Evolutionary conservation across 1,140 invertebrate species (phyloP), one percentile per base, ranked within the genome.

Genomic region (Neodiprion fabricii): DNA sequence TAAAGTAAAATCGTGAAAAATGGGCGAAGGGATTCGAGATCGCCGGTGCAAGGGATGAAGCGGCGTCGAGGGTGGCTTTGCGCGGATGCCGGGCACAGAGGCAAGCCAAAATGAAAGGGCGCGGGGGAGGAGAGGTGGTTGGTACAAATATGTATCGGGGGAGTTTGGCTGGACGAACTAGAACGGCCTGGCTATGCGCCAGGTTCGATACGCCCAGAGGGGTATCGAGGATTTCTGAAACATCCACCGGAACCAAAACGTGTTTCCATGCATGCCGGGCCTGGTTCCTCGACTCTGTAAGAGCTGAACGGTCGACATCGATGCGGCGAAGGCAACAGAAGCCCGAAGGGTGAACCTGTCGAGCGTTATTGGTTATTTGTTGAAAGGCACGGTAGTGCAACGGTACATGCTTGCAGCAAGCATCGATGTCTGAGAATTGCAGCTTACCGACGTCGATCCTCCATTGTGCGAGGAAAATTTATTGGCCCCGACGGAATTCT

Each of bases 61-160:
- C 53, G 53, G 53, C 4, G 53, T 5, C 11, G 11, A 9, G 53
- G 53, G n/a, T 8, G n/a, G 61, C 67, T 68, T 73, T 73, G 72
- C 48, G 66, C 21, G 66, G 66, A 73, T 68, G n/a, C 4, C 10
- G 14, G 4, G 67, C 1, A 21, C 11, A 47, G 11, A 12, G 11
- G 40, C 4, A 69, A 14, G 14, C 14, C 21, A 69, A 47, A 69
- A 47, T 23, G 11, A 69, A 7, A 14, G 67, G 40, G 67, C 17
- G 8, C 4, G 40, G 67, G 67, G 67, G 7, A 7, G 67, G 10
- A 79, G 81, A 81, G 77, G 77, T 72, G 70, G 68, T 74, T 72
- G 79, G 75, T 80, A 79, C 79, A 80, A 80, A 80, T 82, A 78
- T 79, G 78, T 79, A 82, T 80, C 79, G 74, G 79, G 77, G 77